A percentile compares a stretch with the other conserved stretches of the same genome.
phyloP scores from a whole-genome alignment of 2,113 vertebrate genomes.

The Syrmaticus mikado region DNA sequence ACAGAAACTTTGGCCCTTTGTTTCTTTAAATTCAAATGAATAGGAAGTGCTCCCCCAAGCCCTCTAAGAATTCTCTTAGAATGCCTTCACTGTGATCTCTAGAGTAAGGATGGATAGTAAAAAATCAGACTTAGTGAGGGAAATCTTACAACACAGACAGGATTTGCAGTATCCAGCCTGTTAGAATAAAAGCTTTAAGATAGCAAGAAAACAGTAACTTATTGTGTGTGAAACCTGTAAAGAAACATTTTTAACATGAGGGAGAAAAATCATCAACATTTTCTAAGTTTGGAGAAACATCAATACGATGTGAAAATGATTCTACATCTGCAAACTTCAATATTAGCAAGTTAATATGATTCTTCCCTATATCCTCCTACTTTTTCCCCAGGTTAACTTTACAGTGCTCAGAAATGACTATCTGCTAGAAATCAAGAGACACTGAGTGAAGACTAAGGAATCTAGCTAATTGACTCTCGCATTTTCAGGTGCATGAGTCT shows the following conservation, averaged over 20 bases:
- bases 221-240: not conserved
- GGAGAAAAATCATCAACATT: accelerated
- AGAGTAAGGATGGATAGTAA: not conserved
- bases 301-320: not conserved
- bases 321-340: not conserved
- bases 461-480: not conserved
- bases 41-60: not conserved
- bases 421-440: not conserved
- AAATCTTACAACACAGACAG: not conserved
- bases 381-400: not conserved
- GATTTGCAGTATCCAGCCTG: not conserved
- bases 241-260: not conserved
- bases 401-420: not conserved
- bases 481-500: not conserved
- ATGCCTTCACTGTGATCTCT: not conserved
- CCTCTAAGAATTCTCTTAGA: not conserved
- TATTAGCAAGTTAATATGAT: not conserved
- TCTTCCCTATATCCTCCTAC: not conserved
- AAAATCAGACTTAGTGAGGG: not conserved
- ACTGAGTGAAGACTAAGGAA: not conserved
- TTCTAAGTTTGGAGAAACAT: not conserved
- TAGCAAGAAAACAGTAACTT: not conserved
- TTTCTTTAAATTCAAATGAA: not conserved
- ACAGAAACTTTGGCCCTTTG: not conserved
- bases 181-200: not conserved